These are phyloP conservation scores for Chaetodon trifasciatus DNA, from an alignment of 2,797 vertebrate species.

Conservation along the genomic window DNA sequence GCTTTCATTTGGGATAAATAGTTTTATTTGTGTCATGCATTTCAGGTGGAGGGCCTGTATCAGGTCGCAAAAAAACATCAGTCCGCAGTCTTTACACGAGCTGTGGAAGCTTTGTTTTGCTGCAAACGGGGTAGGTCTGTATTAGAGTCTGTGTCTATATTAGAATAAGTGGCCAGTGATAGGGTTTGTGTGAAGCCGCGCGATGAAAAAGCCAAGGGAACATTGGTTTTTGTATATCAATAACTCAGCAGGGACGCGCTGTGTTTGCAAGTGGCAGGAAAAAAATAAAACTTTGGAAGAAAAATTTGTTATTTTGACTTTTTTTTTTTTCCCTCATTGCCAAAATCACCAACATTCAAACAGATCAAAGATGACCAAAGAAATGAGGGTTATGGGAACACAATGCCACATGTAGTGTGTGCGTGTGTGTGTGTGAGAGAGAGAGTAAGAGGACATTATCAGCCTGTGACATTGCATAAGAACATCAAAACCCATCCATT, in stretches of 20 bases:
- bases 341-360: slow-evolving; percentile 1
- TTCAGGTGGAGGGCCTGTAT: slow-evolving; percentile 11
- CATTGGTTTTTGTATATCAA: slow-evolving; percentile 30
- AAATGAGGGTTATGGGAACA: slow-evolving; percentile 19
- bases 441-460: slow-evolving; percentile 29
- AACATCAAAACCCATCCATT: slow-evolving; percentile 54
- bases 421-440: background rate
- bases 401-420: background rate
- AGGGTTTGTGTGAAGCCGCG: slow-evolving; percentile 24
- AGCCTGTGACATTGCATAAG: slow-evolving; percentile 61
- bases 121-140: slow-evolving; percentile 5
- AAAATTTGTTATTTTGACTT: background rate
- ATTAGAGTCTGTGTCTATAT: slow-evolving; percentile 14
- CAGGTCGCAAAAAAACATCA: slow-evolving; percentile 16
- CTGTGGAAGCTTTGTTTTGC: slow-evolving; percentile 26
- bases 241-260: slow-evolving; percentile 40
- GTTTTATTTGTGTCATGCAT: slow-evolving; percentile 40
- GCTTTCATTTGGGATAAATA: slow-evolving; percentile 28
- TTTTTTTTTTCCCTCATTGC: background rate
- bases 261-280: slow-evolving; percentile 31
- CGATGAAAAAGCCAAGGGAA: slow-evolving; percentile 26
- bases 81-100: background rate
- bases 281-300: slow-evolving; percentile 15
- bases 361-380: slow-evolving; percentile 17
- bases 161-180: slow-evolving; percentile 24